Conservation (phyloP, 1,140 invertebrate genomes). For the Ladona fulva region DNA sequence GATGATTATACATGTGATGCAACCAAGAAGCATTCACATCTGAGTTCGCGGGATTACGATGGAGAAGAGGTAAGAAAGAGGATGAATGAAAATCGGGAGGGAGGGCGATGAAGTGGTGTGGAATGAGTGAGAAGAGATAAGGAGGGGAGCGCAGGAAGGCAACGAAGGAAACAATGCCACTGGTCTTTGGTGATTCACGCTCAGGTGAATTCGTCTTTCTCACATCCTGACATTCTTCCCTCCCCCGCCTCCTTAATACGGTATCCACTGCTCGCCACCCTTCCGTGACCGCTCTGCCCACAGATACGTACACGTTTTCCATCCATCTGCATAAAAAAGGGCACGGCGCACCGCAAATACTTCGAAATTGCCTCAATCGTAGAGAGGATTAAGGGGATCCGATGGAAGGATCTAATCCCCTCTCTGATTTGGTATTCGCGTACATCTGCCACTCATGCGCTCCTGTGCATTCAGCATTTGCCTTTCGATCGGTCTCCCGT, state of each 20-base stretch:
- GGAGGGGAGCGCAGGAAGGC: not conserved
- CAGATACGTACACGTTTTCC: too few species aligned
- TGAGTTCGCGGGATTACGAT: too few species aligned
- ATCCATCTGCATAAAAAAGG: not conserved
- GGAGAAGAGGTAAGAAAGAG: not conserved
- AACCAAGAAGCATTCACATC: too few species aligned
- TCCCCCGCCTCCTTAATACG: not conserved
- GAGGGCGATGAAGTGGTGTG: not conserved
- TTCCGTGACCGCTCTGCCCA: not conserved
- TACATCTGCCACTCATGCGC: too few species aligned
- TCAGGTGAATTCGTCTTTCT: not conserved
- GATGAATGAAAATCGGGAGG: not conserved
- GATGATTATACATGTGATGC: too few species aligned
- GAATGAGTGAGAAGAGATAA: not conserved
- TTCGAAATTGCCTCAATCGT: not conserved
- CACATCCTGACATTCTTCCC: not conserved
- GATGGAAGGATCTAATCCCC: too few species aligned
- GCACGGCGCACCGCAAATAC: not conserved
- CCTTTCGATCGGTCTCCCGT: too few species aligned
- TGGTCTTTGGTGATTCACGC: not conserved
- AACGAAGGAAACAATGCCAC: not conserved
- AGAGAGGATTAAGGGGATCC: too few species aligned
- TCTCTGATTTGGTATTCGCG: too few species aligned
- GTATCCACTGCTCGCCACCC: not conserved
- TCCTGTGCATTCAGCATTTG: too few species aligned